phyloP scores from a whole-genome alignment of 1,140 invertebrate species.

The Ips nitidus region DNA sequence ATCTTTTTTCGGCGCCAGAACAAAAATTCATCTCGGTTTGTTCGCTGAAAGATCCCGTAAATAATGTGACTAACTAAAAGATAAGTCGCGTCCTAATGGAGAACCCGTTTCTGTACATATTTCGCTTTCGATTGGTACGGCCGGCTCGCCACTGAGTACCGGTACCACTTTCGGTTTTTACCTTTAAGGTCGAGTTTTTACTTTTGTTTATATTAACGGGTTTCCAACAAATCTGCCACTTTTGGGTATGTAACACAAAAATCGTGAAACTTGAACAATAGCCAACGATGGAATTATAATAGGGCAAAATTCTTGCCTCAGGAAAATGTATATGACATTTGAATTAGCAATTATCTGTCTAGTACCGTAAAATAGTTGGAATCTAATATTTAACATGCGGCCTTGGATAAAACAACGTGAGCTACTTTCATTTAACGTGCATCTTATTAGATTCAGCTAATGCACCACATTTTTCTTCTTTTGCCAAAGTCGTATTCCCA shows the following conservation, averaged over 20 bases:
- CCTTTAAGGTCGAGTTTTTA: constrained; percentile 27
- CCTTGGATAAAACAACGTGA: constrained; percentile 28
- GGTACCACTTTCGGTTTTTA: constrained; percentile 30
- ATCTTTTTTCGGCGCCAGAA: constrained; percentile 16
- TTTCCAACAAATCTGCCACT: background rate
- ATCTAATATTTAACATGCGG: constrained; percentile 22
- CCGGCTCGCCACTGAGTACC: constrained; percentile 12
- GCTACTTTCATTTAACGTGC: constrained; percentile 22
- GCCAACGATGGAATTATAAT: background rate
- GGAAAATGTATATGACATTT: constrained; percentile 32
- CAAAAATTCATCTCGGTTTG: constrained; percentile 19
- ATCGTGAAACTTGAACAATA: background rate
- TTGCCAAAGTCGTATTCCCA: background rate
- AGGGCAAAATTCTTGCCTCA: background rate
- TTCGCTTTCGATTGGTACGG: constrained; percentile 22
- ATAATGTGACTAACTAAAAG: constrained; percentile 20
- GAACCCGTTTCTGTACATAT: constrained; percentile 22
- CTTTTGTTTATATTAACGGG: constrained; percentile 26
- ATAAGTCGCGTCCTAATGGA: constrained; percentile 24
- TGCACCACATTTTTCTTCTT: background rate
- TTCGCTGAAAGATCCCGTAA: constrained; percentile 23
- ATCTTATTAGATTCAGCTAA: background rate
- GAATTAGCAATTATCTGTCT: constrained; percentile 15
- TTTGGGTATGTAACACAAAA: background rate
- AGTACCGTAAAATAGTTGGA: constrained; percentile 25